Evolutionary conservation across 2,888 invertebrate genomes (phyloP).

Genomic region (Plagodis dolabraria): DNA sequence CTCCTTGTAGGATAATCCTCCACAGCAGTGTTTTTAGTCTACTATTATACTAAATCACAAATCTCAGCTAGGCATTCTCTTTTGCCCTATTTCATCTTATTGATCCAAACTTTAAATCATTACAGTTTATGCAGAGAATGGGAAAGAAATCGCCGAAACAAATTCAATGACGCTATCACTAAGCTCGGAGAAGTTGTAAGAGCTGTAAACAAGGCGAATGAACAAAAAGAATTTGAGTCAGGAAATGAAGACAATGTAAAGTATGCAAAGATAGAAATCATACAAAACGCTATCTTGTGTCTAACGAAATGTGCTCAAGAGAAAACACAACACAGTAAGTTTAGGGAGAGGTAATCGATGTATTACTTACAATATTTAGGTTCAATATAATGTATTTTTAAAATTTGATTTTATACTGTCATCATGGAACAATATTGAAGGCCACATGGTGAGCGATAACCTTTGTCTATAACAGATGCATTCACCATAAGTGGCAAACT

Average conservation of each 20-base stretch:
- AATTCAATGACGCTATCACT: constrained; percentile 84
- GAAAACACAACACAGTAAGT: constrained; percentile 75
- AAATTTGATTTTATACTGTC: background rate
- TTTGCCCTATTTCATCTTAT: background rate
- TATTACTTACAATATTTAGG: constrained; percentile 2
- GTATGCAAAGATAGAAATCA: constrained; percentile 75
- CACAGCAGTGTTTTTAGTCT: too few relatives aligned
- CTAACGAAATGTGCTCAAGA: constrained; percentile 63
- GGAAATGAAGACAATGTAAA: constrained; percentile 65
- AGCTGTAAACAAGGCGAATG: constrained; percentile 56
- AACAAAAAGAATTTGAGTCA: constrained; percentile 31
- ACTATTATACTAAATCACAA: too few relatives aligned
- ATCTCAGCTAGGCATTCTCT: too few relatives aligned
- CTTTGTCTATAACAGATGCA: too few relatives aligned
- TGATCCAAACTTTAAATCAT: constrained; percentile 18
- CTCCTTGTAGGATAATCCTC: too few relatives aligned
- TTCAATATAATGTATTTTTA: background rate
- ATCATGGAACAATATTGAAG: too few relatives aligned
- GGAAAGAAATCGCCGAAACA: constrained; percentile 88
- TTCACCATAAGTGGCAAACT: too few relatives aligned
- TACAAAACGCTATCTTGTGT: constrained; percentile 73
- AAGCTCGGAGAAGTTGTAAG: constrained; percentile 72
- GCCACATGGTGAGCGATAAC: too few relatives aligned
- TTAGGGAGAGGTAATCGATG: constrained; percentile 25
- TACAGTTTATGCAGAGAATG: constrained; percentile 87